phyloP scores from a whole-genome alignment of 2,888 invertebrate genomes.

The Anorthoa munda region DNA sequence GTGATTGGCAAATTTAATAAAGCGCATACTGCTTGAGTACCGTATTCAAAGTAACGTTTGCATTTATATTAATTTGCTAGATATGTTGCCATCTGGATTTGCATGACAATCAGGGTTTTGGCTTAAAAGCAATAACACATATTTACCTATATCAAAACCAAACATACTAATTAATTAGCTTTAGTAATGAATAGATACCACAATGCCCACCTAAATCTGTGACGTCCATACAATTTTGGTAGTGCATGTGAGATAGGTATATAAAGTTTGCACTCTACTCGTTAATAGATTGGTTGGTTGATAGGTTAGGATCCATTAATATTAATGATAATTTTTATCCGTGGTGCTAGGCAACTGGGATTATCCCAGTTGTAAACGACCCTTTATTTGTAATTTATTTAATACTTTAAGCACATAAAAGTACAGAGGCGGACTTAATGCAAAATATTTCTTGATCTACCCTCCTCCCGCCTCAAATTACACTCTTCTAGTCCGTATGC shows the following conservation, averaged over 20 bases:
- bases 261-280: neutral
- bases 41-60: neutral
- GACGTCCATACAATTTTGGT: neutral
- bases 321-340: no score
- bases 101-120: neutral
- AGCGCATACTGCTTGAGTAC: neutral
- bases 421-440: no score
- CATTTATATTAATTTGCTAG: neutral
- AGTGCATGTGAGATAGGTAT: neutral
- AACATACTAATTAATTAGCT: neutral
- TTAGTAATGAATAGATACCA: neutral
- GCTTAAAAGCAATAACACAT: neutral
- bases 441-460: no score
- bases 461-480: no score
- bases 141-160: neutral
- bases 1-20: conserved; percentile 20
- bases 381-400: no score
- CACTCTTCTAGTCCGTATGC: no score
- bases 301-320: no score
- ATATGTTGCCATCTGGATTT: neutral
- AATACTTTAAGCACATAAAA: no score
- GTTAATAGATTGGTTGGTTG: no score
- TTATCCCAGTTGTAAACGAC: no score
- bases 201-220: neutral
- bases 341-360: no score